Evolutionary conservation across 2,113 vertebrate genomes (phyloP), one percentile per base, ranked within the genome.

Genomic region (Typhlomys cinereus): DNA sequence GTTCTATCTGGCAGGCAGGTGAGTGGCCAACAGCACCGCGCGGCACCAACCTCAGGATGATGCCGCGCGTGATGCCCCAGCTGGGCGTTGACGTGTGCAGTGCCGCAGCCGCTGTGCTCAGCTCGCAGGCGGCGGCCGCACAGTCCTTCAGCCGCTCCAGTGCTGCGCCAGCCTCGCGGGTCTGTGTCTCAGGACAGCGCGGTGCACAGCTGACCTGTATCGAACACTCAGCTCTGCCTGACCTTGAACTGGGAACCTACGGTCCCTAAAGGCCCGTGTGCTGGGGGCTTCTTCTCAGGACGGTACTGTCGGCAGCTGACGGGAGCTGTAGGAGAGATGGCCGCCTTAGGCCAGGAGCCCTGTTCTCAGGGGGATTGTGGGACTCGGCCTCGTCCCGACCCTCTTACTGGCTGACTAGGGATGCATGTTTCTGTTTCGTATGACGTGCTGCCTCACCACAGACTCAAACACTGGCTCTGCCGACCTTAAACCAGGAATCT

Each of bases 1-100:
- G 62, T 1, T 96, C 97, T 4, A 36, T 96, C 21, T 98, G 98
- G 98, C 98, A 96, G 29, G 97, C 98, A 98, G 99, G 99, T 99
- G 96, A 41, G 95, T 94, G 61, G 10, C 13, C 7, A 11, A 36
- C 34, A 6, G 14, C 61, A 50, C 34, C n/a, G 70, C 23, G 36
- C 25, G 1, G 5, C 15, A 13, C 39, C 14, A 2, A 23, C 69
- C 50, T 64, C n/a, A 17, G 59, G 41, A 44, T 17, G 36, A n/a
- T 50, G 78, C 2, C 39, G 18, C 2, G 25, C 36, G 18, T 5
- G 13, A 62, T 31, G 15, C 2, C 2, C 61, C 31, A n/a, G 54
- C 31, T 59, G 1, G 4, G 4, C 29, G 27, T 20, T 61, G 7
- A 4, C 12, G 14, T 18, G 36, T 14, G 20, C 27, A 23, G 44